These are phyloP conservation scores for Holacanthus passer DNA, from an alignment of 2,113 vertebrate species.

Conservation along the genomic window DNA sequence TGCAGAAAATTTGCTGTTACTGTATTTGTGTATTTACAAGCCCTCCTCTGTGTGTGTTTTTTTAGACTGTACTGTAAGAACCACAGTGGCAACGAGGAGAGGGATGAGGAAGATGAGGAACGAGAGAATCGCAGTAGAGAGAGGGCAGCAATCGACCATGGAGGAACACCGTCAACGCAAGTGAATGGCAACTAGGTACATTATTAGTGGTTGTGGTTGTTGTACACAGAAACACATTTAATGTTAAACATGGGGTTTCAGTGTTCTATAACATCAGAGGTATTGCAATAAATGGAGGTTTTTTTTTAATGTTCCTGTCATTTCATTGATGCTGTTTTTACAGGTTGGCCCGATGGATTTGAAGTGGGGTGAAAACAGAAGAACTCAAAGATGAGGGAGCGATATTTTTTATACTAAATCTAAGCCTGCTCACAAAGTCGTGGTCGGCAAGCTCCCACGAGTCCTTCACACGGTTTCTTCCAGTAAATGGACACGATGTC, in stretches of 20 bases:
- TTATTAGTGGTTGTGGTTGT: background rate
- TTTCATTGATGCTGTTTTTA: background rate
- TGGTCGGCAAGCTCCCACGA: constrained; percentile 52
- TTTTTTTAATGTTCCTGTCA: background rate
- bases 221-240: background rate
- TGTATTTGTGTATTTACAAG: background rate
- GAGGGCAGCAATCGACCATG: constrained; percentile 88
- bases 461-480: constrained; percentile 55
- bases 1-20: background rate
- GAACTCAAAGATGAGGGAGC: constrained; percentile 57
- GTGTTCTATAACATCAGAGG: background rate
- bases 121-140: constrained; percentile 96
- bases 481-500: constrained; percentile 38
- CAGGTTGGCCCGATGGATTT: constrained; percentile 61
- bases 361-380: constrained; percentile 34
- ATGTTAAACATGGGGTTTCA: background rate
- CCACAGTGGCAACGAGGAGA: constrained; percentile 98
- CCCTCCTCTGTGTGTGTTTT: background rate
- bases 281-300: background rate
- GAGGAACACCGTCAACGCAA: constrained; percentile 88
- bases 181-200: constrained; percentile 96
- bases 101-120: constrained; percentile 99
- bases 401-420: constrained; percentile 82
- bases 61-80: constrained; percentile 98
- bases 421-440: constrained; percentile 58